Base-by-base conservation (phyloP, 92 coral and sea anemone species). In the Desmophyllum pertusum region DNA sequence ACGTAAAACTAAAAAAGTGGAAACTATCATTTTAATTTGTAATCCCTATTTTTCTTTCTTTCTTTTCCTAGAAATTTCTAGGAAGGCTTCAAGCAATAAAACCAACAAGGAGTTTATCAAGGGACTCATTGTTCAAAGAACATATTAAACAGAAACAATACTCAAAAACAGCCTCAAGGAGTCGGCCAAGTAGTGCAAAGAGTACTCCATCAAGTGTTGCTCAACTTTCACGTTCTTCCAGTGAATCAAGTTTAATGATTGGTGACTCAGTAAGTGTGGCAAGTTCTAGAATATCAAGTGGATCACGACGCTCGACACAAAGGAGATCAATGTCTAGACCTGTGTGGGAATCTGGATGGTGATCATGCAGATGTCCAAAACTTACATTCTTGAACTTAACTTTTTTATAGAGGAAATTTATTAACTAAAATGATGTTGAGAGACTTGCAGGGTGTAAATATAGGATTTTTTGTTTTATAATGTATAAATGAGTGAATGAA, bases 261-360 rank as follows among this genome's bases (percentile, higher is more conserved):
- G 73, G 80, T 38, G 93, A 91, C 78, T 79, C 86, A 17, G 87
- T 83, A 19, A 94, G 98, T 71, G 83, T 92, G 10, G 90, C 95
- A 27, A 94, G 95, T 52, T 94, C 98, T 46, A 84, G 88, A 48
- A 63, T 57, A 21, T 93, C 98, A 29, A 81, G 77, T 46, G 86
- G 82, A 33, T 94, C 98, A 77, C 71, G 85, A 14, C 62, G 76
- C 76, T 89, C 93, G 14, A 66, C 76, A 18, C 84, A 71, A 31
- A 83, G 90, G 14, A 86, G 74, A 79, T 78, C 48, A 48, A 41
- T 52, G 40, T 84, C 94, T 15, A 93, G 85, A 84, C 95, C 98
- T 40, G 92, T 78, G 9, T 95, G 98, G 98, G 98, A 95, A 73
- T 73, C 98, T 36, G 98, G 98, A 23, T 95, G 98, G 98, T 95